Base-by-base conservation (phyloP, 2,888 invertebrate species). In the Lasioglossum lativentre region DNA sequence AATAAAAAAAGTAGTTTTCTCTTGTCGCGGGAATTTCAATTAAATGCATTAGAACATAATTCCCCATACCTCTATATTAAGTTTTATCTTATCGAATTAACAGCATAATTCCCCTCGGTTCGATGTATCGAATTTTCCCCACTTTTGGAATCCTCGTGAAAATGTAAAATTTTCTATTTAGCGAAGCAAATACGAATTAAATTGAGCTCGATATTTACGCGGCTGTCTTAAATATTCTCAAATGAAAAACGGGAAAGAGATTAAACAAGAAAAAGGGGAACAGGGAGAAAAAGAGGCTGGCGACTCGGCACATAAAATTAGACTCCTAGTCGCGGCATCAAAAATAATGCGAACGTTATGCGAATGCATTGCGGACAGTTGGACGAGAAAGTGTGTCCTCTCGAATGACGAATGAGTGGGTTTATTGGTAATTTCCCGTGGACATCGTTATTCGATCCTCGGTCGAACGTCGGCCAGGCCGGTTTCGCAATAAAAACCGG, bases 311-410 rank as follows among this genome's bases (percentile, higher is more conserved):
- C 83, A 82, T 82, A 83, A 83, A 83, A 83, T 83, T 83, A 83
- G 83, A 75, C 83, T 34, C 42, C 56, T 83, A 75, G 75, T 66
- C 72, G 82, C 16, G 56, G 40, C 75, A 83, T 82, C 63, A 83
- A 76, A 82, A 82, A 76, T 83, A 82, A 82, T 83, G 75, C 47
- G 34, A 59, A 40, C 82, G 56, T 42, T 47, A 34, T n/a, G 45
- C 74, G 73, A 72, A 66, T 52, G 63, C 34, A 66, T 16, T 38
- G 83, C 40, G n/a, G 70, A 63, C 40, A 71, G 75, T 30, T 23
- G 59, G 34, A n/a, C 23, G 38, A 63, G 27, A 74, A 74, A 82
- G 59, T 34, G 47, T 27, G 23, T 34, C 10, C 40, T 72, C 63
- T 23, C 27, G 38, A 30, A 38, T 81, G 82, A 82, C 12, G 70